These are phyloP conservation scores for Chromoteleia sp. DNA, from an alignment of 2,888 invertebrate species.

Conservation along the genomic window DNA sequence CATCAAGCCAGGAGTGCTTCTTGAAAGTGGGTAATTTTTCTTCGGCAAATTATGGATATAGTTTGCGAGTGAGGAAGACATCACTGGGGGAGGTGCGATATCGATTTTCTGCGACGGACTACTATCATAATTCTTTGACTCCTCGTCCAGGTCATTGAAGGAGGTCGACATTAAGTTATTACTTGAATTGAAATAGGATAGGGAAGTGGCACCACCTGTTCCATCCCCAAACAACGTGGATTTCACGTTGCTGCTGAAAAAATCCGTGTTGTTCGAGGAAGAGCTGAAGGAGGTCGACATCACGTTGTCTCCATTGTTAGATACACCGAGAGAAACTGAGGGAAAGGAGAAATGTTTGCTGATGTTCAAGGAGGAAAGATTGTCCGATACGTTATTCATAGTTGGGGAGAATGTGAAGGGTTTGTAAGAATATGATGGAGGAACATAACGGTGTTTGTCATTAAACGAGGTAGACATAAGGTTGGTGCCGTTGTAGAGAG, in stretches of 20 bases:
- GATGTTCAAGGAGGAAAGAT: conserved; percentile 37
- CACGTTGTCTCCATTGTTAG: conserved; percentile 74
- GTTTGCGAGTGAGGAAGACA: conserved; percentile 80
- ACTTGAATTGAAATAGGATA: conserved; percentile 74
- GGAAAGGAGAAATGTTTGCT: conserved; percentile 55
- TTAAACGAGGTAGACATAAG: conserved; percentile 79
- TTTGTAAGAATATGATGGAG: conserved; percentile 49
- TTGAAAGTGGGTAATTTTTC: conserved; percentile 78
- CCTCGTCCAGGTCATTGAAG: conserved; percentile 74
- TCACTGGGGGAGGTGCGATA: conserved; percentile 79
- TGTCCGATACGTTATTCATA: conserved; percentile 24
- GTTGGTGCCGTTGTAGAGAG: conserved; percentile 73
- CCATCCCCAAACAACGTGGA: conserved; percentile 7
- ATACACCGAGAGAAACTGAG: conserved; percentile 8
- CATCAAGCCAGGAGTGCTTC: conserved; percentile 77
- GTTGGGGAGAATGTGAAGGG: conserved; percentile 61
- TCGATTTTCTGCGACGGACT: conserved; percentile 73
- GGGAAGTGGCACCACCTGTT: conserved; percentile 15
- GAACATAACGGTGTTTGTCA: conserved; percentile 58
- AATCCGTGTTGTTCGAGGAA: conserved; percentile 40
- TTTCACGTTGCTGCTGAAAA: conserved; percentile 52
- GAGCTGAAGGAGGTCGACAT: conserved; percentile 80
- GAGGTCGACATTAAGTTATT: conserved; percentile 79
- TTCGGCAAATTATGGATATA: conserved; percentile 81
- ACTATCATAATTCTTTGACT: conserved; percentile 58